Evolutionary conservation across 2,797 vertebrate species (phyloP).

Genomic region (Leuciscus waleckii): DNA sequence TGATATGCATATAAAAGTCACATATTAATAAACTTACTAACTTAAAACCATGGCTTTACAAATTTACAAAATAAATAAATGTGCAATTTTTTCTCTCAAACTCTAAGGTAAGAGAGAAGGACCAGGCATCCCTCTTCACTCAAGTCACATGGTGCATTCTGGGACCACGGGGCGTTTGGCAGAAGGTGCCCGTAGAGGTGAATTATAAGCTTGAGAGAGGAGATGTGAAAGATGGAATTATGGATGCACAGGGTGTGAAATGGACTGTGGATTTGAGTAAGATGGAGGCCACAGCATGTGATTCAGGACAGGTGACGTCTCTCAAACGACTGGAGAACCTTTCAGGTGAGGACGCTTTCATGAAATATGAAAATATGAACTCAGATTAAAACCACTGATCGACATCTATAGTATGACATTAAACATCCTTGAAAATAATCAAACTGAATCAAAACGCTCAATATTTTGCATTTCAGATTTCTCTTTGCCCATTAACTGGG

Average conservation of each 20-base stretch:
- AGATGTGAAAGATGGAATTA: slow-evolving; percentile 46
- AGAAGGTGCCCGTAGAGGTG: slow-evolving; percentile 65
- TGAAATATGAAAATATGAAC: not conserved
- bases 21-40: not conserved
- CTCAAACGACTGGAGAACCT: slow-evolving; percentile 69
- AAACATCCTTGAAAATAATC: not conserved
- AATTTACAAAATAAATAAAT: not conserved
- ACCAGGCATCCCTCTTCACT: slow-evolving; percentile 59
- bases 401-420: not conserved
- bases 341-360: slow-evolving; percentile 54
- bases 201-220: slow-evolving; percentile 64
- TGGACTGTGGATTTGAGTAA: slow-evolving; percentile 60
- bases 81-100: not conserved
- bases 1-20: no score
- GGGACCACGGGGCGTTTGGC: slow-evolving; percentile 58
- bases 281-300: slow-evolving; percentile 32
- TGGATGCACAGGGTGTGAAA: slow-evolving; percentile 54
- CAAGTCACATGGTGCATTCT: slow-evolving; percentile 70
- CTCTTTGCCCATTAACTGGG: slow-evolving; percentile 70
- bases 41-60: not conserved
- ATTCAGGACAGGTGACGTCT: rapidly evolving
- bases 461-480: slow-evolving; percentile 64
- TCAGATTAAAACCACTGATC: not conserved
- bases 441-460: not conserved
- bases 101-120: slow-evolving; percentile 27